These are phyloP conservation scores for Eupithecia tripunctaria DNA, from an alignment of 2,888 invertebrate genomes.

Conservation along the genomic window DNA sequence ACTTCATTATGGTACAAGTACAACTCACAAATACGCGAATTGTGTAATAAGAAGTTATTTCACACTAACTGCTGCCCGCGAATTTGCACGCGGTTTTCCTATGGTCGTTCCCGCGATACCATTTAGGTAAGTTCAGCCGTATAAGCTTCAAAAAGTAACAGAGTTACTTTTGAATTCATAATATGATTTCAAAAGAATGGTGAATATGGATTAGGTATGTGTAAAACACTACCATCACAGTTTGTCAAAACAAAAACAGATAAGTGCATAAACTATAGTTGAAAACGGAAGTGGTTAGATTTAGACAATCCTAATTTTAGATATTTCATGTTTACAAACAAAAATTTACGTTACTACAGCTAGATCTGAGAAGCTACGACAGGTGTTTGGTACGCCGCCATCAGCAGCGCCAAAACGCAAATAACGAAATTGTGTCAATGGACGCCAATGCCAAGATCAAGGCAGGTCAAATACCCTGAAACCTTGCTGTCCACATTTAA, in stretches of 20 bases:
- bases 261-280: not conserved
- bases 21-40: not conserved
- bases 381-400: slow-evolving; percentile 42
- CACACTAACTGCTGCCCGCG: not conserved
- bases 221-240: not conserved
- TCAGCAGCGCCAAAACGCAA: slow-evolving; percentile 40
- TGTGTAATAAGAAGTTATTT: not conserved
- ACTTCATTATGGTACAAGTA: not conserved
- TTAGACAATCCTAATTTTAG: slow-evolving; percentile 13
- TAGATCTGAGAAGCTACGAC: slow-evolving; percentile 38
- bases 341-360: slow-evolving; percentile 12
- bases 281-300: slow-evolving; percentile 1
- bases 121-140: too few species aligned
- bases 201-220: too few species aligned
- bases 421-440: slow-evolving; percentile 47
- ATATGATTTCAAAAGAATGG: too few species aligned
- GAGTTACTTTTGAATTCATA: too few species aligned
- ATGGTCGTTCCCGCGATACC: too few species aligned
- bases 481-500: slow-evolving; percentile 13
- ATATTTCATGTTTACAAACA: slow-evolving; percentile 24
- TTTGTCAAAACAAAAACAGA: not conserved
- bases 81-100: too few species aligned
- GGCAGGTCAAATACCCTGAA: slow-evolving; percentile 39
- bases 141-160: too few species aligned
- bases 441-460: slow-evolving; percentile 58